These are phyloP conservation scores for Lasiurus borealis DNA, from an alignment of 2,113 vertebrate genomes.

Conservation along the genomic window DNA sequence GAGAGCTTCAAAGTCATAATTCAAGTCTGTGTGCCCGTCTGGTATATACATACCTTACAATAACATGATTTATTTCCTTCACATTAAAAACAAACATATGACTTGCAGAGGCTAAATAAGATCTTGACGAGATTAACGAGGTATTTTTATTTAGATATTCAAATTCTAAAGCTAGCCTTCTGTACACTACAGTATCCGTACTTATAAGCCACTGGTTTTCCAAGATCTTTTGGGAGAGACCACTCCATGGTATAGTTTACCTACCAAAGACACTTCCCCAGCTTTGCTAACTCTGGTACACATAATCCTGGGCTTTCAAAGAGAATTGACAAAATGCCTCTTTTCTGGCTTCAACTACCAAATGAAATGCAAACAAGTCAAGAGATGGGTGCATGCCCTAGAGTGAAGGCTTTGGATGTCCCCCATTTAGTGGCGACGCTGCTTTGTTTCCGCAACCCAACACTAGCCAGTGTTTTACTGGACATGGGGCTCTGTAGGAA, in stretches of 20 bases:
- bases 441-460: not conserved
- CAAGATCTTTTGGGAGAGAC: not conserved
- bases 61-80: conserved; percentile 64
- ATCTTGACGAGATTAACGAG: not conserved
- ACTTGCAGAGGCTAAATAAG: conserved; percentile 48
- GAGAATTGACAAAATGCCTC: not conserved
- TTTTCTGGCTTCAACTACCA: not conserved
- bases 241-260: not conserved
- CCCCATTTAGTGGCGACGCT: not conserved
- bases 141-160: conserved; percentile 22
- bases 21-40: conserved; percentile 18
- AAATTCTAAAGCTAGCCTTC: not conserved
- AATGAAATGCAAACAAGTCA: not conserved
- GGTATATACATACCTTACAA: conserved; percentile 21
- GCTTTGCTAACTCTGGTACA: not conserved
- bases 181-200: not conserved
- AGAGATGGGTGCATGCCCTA: not conserved
- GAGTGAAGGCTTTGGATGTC: not conserved
- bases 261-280: not conserved
- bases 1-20: conserved; percentile 71
- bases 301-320: conserved; percentile 1
- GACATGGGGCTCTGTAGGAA: not conserved
- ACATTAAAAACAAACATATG: conserved; percentile 64
- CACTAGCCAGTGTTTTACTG: not conserved
- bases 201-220: not conserved